These are phyloP conservation scores for Drosophila anomelani DNA, from an alignment of 2,888 invertebrate species.

Conservation along the genomic window DNA sequence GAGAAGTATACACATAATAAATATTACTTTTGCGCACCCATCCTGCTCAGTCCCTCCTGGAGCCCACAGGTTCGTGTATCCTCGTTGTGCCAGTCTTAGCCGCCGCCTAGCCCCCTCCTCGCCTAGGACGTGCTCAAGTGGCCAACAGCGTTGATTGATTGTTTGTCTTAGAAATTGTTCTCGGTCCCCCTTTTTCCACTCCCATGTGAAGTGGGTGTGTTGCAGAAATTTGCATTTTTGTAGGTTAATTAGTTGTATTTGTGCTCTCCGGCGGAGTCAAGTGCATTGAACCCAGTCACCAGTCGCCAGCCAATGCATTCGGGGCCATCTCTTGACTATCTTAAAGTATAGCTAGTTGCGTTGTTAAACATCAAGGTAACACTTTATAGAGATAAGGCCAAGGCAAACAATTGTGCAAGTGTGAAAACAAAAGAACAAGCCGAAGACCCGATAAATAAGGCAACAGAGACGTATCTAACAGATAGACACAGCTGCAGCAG, in stretches of 20 bases:
- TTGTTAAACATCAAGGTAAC: slow-evolving; percentile 45
- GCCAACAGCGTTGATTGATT: slow-evolving; percentile 73
- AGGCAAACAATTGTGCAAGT: slow-evolving; percentile 62
- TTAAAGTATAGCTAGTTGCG: slow-evolving; percentile 40
- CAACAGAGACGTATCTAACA: slow-evolving; percentile 38
- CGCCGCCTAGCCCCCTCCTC: not conserved
- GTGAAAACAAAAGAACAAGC: slow-evolving; percentile 50
- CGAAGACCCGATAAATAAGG: slow-evolving; percentile 54
- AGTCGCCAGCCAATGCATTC: slow-evolving; percentile 12
- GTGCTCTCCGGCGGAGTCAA: slow-evolving; percentile 25
- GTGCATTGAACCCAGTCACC: slow-evolving; percentile 64
- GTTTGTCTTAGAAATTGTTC: slow-evolving; percentile 65
- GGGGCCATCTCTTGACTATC: slow-evolving; percentile 37
- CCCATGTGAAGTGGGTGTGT: slow-evolving; percentile 58
- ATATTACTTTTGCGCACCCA: slow-evolving; percentile 73
- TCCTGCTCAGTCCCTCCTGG: slow-evolving; percentile 9
- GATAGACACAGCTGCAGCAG: slow-evolving; percentile 36
- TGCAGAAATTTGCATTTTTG: slow-evolving; percentile 74
- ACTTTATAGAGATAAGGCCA: slow-evolving; percentile 39
- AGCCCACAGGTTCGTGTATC: slow-evolving; percentile 36
- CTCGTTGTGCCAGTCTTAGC: slow-evolving; percentile 32
- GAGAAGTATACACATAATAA: slow-evolving; percentile 72
- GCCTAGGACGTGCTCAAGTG: slow-evolving; percentile 69
- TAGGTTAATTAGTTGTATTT: slow-evolving; percentile 70
- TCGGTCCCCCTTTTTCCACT: slow-evolving; percentile 17